Percentiles rank a stretch among this genome's conserved stretches.
Conservation (phyloP, 2,113 vertebrate genomes). For the Heterocephalus glaber region DNA sequence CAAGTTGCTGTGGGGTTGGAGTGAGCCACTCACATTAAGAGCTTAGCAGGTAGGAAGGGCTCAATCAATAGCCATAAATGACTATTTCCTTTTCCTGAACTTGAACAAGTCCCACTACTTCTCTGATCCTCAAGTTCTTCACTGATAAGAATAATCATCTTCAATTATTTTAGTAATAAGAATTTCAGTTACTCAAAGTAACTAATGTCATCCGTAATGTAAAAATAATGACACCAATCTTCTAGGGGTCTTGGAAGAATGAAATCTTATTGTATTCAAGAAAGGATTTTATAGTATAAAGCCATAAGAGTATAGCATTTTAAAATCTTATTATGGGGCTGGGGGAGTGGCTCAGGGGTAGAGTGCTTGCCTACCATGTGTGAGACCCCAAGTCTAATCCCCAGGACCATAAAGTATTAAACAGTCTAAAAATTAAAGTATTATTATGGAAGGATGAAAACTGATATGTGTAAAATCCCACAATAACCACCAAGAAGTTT, state of each 20-base stretch:
- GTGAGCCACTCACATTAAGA: not conserved
- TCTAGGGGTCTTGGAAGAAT: conserved; percentile 17
- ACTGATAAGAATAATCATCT: conserved; percentile 32
- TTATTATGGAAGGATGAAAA: conserved; percentile 26
- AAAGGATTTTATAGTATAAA: not conserved
- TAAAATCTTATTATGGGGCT: not conserved
- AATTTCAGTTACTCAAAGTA: not conserved
- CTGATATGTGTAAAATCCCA: not conserved
- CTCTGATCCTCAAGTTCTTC: not conserved
- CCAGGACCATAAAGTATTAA: not conserved
- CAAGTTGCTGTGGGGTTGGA: not conserved
- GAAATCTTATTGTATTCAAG: not conserved
- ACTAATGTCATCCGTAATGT: not conserved
- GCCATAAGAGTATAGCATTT: not conserved
- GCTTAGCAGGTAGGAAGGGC: not conserved
- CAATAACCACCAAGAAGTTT: not conserved
- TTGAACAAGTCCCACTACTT: not conserved
- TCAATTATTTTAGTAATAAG: conserved; percentile 11
- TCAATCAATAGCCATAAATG: not conserved
- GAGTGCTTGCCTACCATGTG: not conserved
- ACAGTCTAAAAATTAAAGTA: not conserved
- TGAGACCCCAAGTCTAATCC: not conserved
- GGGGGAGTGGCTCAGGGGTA: not conserved
- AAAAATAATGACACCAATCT: not conserved
- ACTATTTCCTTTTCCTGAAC: not conserved